A percentile compares a stretch with the other conserved stretches of the same genome.
These are phyloP conservation scores for Ephialtes manifestator DNA, from an alignment of 2,888 invertebrate species.

Conservation along the genomic window DNA sequence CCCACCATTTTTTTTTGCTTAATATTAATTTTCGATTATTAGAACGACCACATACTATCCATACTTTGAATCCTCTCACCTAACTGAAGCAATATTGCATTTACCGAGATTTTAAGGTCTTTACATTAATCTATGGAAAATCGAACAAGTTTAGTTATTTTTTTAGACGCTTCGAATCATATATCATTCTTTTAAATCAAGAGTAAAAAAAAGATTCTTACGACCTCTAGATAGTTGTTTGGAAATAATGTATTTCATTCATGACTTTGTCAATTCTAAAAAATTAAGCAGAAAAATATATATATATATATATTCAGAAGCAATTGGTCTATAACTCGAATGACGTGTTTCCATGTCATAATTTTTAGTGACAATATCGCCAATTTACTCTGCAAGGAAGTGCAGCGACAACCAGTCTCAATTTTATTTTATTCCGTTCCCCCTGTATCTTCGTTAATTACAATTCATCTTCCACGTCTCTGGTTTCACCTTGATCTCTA, in stretches of 20 bases:
- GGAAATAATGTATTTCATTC: not conserved
- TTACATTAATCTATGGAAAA: not conserved
- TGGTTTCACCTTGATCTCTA: not conserved
- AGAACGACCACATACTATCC: not conserved
- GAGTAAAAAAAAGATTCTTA: not conserved
- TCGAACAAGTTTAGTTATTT: not conserved
- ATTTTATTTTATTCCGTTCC: constrained; percentile 3
- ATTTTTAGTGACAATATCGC: not conserved
- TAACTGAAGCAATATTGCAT: not conserved
- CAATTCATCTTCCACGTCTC: constrained; percentile 15
- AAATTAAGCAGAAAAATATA: not conserved
- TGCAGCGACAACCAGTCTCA: not conserved
- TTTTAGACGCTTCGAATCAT: no score
- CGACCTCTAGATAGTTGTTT: not conserved
- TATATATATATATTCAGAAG: no score
- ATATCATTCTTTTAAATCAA: no score
- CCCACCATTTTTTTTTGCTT: no score
- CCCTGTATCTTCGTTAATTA: not conserved
- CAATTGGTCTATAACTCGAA: not conserved
- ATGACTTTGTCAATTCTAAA: not conserved
- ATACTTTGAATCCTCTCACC: not conserved
- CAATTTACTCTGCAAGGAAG: not conserved
- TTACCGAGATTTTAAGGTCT: not conserved
- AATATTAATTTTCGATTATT: no score
- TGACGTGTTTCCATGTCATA: not conserved